Conservation (phyloP, 2,797 vertebrate genomes). For the Orestias chungarensis region DNA sequence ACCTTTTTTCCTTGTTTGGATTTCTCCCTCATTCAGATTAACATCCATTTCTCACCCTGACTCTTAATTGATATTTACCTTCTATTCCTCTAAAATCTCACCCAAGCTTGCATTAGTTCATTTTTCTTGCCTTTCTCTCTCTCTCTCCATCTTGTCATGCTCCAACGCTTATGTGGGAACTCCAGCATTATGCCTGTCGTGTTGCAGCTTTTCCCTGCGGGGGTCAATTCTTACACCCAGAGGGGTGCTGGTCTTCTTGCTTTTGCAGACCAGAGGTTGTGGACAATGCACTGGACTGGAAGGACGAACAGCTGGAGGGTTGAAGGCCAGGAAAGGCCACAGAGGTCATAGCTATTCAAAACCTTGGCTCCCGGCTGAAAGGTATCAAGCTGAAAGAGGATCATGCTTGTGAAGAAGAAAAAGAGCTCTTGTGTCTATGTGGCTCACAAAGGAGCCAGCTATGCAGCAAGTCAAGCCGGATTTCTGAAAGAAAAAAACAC, state of each 20-base stretch:
- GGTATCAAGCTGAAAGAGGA: slow-evolving; percentile 77
- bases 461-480: slow-evolving; percentile 53
- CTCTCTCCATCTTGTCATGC: slow-evolving; percentile 55
- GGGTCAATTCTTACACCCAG: slow-evolving; percentile 62
- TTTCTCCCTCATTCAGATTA: slow-evolving; percentile 40
- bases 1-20: slow-evolving; percentile 31
- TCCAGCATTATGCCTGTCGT: slow-evolving; percentile 56
- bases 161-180: slow-evolving; percentile 65
- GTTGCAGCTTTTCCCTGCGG: slow-evolving; percentile 62
- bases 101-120: slow-evolving; percentile 31
- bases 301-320: slow-evolving; percentile 70
- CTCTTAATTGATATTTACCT: slow-evolving; percentile 43
- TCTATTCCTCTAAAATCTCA: slow-evolving; percentile 15
- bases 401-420: slow-evolving; percentile 75
- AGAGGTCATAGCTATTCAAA: slow-evolving; percentile 79
- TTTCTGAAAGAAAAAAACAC: slow-evolving; percentile 72
- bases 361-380: slow-evolving; percentile 74
- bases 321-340: slow-evolving; percentile 68
- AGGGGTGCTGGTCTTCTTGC: slow-evolving; percentile 64
- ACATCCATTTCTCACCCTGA: slow-evolving; percentile 50
- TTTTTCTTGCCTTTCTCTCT: slow-evolving; percentile 32
- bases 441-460: slow-evolving; percentile 73
- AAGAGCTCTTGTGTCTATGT: slow-evolving; percentile 77
- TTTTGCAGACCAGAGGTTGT: slow-evolving; percentile 46
- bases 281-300: slow-evolving; percentile 59